Evolutionary conservation across 1,140 invertebrate genomes (phyloP), one percentile per base, ranked within the genome.

Genomic region (Brachionus rotundiformis): DNA sequence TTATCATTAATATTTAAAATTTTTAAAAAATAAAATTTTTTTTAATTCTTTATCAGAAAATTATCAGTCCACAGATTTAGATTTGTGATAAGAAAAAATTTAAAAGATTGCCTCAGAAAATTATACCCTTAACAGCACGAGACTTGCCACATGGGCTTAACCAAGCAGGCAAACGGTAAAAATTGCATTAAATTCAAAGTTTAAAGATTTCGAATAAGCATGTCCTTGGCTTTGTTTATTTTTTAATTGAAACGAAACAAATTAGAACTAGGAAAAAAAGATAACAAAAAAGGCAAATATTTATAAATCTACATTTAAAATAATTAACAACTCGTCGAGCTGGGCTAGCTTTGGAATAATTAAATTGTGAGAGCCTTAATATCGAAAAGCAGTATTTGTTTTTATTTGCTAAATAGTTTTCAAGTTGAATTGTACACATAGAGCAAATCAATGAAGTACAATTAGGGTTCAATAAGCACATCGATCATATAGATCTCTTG

Each of bases 391-490:
- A 39, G 63, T 8, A 68, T 68, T 68, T 68, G 63, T 68, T 68
- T 68, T 68, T 68, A 36, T 68, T 68, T 68, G 63, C 31, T 68
- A 68, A 68, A 68, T 68, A 68, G 29, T 33, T 68, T 68, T 68
- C 31, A 8, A 36, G 29, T 68, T 68, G 63, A 36, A 16, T 63
- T 63, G 61, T 29, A 63, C 29, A 29, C 11, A 63, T 29, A 63
- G 25, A 29, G 29, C 25, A 63, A 63, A 63, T 63, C 61, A 63
- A 63, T 63, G 61, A 68, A 68, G 63, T 68, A 33, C 63, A 68
- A 68, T 68, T 68, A 68, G 33, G 63, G 63, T 68, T 68, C 63
- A 68, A 68, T 68, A 36, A 68, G 63, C 63, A 68, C 47, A 54
- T 54, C 47, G 47, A 54, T 54, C 47, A 54, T 54, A 54, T 54